Evolutionary conservation across 2,888 invertebrate species (phyloP).

Genomic region (Ypsolopha scabrella): DNA sequence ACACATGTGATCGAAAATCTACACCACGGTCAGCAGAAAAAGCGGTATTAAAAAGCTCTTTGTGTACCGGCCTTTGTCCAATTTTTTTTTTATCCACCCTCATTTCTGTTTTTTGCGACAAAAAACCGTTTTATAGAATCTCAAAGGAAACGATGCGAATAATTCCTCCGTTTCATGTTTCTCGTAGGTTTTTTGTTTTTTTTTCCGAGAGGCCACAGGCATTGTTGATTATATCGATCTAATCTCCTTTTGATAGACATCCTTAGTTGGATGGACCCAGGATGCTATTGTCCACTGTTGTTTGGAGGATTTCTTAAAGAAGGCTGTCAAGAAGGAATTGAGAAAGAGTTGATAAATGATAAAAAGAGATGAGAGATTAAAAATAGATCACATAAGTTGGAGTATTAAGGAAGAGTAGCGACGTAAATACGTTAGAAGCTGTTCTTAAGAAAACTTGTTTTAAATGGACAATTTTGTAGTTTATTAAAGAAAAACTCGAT

Average conservation of each 20-base stretch:
- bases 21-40: slow-evolving; percentile 41
- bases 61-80: slow-evolving; percentile 60
- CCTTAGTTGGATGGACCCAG: slow-evolving; percentile 44
- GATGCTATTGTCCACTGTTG: slow-evolving; percentile 50
- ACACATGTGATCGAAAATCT: slow-evolving; percentile 23
- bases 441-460: too few species aligned
- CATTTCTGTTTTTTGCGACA: slow-evolving; percentile 60
- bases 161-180: slow-evolving; percentile 68
- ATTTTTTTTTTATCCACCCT: slow-evolving; percentile 51
- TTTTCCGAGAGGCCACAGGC: slow-evolving; percentile 54
- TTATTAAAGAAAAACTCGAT: too few species aligned
- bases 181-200: slow-evolving; percentile 42
- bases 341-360: slow-evolving; percentile 42
- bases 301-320: slow-evolving; percentile 20
- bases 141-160: slow-evolving; percentile 68
- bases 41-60: slow-evolving; percentile 46
- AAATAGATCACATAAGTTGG: too few species aligned
- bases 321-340: slow-evolving; percentile 16
- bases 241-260: slow-evolving; percentile 68
- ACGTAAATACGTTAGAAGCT: too few species aligned
- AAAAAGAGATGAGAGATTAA: not conserved
- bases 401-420: too few species aligned
- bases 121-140: slow-evolving; percentile 62
- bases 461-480: too few species aligned
- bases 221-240: slow-evolving; percentile 59